Base-by-base conservation (phyloP, 2,113 vertebrate genomes). In the Octodon degus region DNA sequence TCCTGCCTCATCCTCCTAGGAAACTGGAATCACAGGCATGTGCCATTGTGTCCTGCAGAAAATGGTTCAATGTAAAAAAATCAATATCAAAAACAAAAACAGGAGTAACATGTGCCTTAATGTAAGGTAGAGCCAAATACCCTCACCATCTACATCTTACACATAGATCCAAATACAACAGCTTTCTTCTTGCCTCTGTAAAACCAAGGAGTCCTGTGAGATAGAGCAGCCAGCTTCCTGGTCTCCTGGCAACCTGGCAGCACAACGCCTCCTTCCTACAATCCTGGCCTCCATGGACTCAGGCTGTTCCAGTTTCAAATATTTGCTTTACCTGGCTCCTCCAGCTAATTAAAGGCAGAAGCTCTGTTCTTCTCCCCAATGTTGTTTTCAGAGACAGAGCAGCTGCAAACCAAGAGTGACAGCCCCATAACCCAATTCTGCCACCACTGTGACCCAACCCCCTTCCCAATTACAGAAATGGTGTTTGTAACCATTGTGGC, bases 241-340 rank as follows among this genome's bases (percentile, higher is more conserved):
- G 70, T 92, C 72, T 94, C 95, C 63, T 34, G 72, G 85, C 95
- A 95, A 86, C 89, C 86, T 72, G 93, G 95, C 93, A 95, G 77
- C 12, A 25, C 84, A 62, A 24, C 32, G 83, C 47, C 96, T 79
- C 94, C 85, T 55, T 77, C 86, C 92, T 96, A 63, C 74, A 87
- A 79, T 86, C 50, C 92, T 77, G 67, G 32, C 77, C 86, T 86
- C 92, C 70, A 37, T 32, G 86, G 74, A 89, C 89, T 72, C 27
- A 8, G 3, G 4, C 50, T 72, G 63, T 24, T 94, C 80, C 34
- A 43, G 67, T 72, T 55, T 91, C 93, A 94, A 97, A 83, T 92
- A 89, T 96, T 93, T 97, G 96, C 94, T 93, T 94, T 92, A 50
- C 89, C 94, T 89, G 96, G 70, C 86, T 96, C 92, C 89, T 40